Base-by-base conservation (phyloP, 2,888 invertebrate genomes). In the Quadroppia sp. region DNA sequence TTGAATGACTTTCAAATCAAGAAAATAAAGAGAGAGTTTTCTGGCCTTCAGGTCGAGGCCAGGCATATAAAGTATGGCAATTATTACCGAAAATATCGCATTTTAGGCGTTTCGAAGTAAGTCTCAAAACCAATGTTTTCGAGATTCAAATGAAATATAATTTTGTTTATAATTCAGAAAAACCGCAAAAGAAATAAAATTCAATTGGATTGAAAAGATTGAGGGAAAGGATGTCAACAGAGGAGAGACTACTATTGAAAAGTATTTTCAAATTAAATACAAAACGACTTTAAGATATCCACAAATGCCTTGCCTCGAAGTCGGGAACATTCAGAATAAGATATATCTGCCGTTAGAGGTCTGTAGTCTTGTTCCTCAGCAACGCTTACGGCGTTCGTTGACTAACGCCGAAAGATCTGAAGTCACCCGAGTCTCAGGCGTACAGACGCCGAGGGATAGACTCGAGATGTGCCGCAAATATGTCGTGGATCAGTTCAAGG, bases 331-430 rank as follows among this genome's bases (percentile, higher is more conserved):
- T 20, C 32, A 48, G 15, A 76, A 76, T 42, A 56, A 50, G 28
- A 67, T 75, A 0, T 76, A 75, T 28, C 59, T 77, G 0, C 77
- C 77, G 7, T 69, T 77, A 45, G 77, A 77, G 71, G 74, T 77
- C 6, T 77, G 77, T 53, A 71, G 76, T 1, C 64, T 77, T n/a
- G 48, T 75, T 25, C 73, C 74, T 59, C 75, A 75, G 6, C 77
- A 77, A 36, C 77, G 76, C 13, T 74, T 73, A 30, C 75, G 75
- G 36, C 74, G 74, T 45, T 75, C 77, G 56, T 20, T 77, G n/a
- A 74, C 74, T 32, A 75, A 76, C 1, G 61, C 32, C 20, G 77
- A 77, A 28, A 75, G 59, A 53, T 73, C 77, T 1, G 74, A 77
- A 61, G 77, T 77, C 76, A 77, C 77, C 2, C 74, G 71, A 30